Base-by-base conservation (phyloP, 2,888 invertebrate species). In the Phaedon cochleariae region DNA sequence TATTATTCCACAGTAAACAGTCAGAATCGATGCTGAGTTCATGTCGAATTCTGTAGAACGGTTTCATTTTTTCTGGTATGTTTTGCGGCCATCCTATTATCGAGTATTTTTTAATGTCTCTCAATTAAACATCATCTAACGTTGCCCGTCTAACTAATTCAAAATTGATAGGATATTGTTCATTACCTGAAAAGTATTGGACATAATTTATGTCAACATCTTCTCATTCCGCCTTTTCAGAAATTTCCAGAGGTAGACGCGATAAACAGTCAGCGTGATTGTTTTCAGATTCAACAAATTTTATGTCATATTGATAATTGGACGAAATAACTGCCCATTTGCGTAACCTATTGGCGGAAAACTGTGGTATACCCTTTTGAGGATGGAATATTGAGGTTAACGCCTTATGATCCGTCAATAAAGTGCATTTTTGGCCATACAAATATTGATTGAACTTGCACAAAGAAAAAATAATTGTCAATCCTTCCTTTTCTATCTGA, bases 1-100 rank as follows among this genome's bases (percentile, higher is more conserved):
- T 59, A 45, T 76, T 66, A 9, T 73, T 71, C 73, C 73, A 74
- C 45, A 78, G 51, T 52, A 68, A 59, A 57, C 55, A 57, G 31
- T 65, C 53, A 29, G 62, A 41, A 21, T 72, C 66, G 18, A 67
- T 60, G 1, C 48, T 62, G 22, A 71, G 37, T 58, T 72, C 66
- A 29, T 71, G 49, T 66, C 41, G 63, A 45, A 18, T 57, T 20
- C 12, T 15, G 54, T 49, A 64, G 61, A 29, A 69, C 12, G 45
- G 45, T 26, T 64, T 62, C 6, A 62, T 49, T 31, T 59, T 41
- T 9, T 60, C 53, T 18, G 22, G 10, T 10, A 34, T 31, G 26
- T 46, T 34, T 15, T 54, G 12, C 15, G 61, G 61, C 61, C 49
- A 65, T 2, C 37, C 20, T 12, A 20, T 26, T 34, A 17, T 31